Evolutionary conservation across 2,113 vertebrate species (phyloP), one percentile per base, ranked within the genome.

Genomic region (Rostratula benghalensis): DNA sequence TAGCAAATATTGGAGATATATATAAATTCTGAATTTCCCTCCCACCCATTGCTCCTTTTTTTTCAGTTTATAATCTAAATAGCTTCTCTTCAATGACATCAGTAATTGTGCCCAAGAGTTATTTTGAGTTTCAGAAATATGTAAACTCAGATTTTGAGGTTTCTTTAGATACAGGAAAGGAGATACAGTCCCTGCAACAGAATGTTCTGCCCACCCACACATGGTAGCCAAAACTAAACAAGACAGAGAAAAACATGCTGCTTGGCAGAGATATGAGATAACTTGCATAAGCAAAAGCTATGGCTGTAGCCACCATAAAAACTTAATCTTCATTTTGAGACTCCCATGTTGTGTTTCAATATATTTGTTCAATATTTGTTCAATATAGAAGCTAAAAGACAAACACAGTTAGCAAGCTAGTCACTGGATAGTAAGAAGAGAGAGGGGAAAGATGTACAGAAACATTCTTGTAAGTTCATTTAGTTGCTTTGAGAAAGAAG

Each of bases 171-270:
- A 37, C 7, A 87, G 64, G 41, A 59, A 74, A 65, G 85, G n/a
- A 87, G 16, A 63, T 46, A 81, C 3, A 83, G 56, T 54, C 3
- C 3, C 46, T 83, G 60, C 63, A 80, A 81, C 31, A 83, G 51
- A 87, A 88, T 73, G 53, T 87, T 94, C 73, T 80, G 57, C 31
- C 61, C 64, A 60, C 71, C 27, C 73, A 37, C 30, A 11, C 5
- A 6, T n/a, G 30, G 37, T 77, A 92, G 76, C 43, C 63, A 80
- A 90, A 91, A 90, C 51, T 94, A 90, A 97, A 90, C 23, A 63
- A 92, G 76, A 83, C 88, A 57, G 61, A 77, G 37, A 54, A 94
- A 95, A 96, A 87, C 56, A 81, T 65, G 28, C 28, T 6, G 0
- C 16, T 93, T 94, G 90, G 69, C 79, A 90, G 43, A 64, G 37